These are phyloP conservation scores for Camponotus fellah DNA, from an alignment of 2,888 invertebrate species.

Conservation along the genomic window DNA sequence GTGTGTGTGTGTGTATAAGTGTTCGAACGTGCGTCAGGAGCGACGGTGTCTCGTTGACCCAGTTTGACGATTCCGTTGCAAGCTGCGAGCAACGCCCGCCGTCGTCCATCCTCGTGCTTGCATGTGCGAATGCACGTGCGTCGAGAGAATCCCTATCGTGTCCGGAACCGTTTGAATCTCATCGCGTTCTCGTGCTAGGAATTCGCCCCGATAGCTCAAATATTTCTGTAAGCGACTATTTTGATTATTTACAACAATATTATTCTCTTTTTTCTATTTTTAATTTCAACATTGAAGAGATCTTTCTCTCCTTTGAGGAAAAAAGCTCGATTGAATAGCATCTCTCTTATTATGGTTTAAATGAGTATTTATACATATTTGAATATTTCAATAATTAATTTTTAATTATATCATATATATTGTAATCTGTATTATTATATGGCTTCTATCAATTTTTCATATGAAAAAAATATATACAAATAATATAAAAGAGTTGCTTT, in stretches of 20 bases:
- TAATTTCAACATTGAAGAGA: not conserved
- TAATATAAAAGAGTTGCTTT: not conserved
- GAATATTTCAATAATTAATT: not conserved
- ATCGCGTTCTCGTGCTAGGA: slow-evolving; percentile 10
- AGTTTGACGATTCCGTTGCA: slow-evolving; percentile 74
- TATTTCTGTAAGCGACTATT: slow-evolving; percentile 7
- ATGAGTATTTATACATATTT: not conserved
- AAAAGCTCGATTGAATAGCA: not conserved
- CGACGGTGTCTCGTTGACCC: slow-evolving; percentile 76
- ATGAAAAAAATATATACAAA: not conserved
- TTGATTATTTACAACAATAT: not conserved
- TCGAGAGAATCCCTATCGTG: slow-evolving; percentile 14
- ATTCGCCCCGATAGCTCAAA: not conserved
- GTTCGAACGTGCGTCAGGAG: slow-evolving; percentile 70
- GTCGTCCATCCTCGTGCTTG: slow-evolving; percentile 47
- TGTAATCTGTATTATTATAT: not conserved
- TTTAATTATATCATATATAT: not conserved
- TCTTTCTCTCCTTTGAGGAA: too few species aligned
- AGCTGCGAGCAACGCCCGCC: slow-evolving; percentile 65
- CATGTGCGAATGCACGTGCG: slow-evolving; percentile 59
- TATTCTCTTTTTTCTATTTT: not conserved
- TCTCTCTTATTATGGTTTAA: not conserved
- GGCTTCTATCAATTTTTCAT: not conserved
- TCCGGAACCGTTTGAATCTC: slow-evolving; percentile 27
- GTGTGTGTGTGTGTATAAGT: slow-evolving; percentile 32